Evolutionary conservation across 2,113 vertebrate genomes (phyloP).

Genomic region (Limnothrissa miodon): DNA sequence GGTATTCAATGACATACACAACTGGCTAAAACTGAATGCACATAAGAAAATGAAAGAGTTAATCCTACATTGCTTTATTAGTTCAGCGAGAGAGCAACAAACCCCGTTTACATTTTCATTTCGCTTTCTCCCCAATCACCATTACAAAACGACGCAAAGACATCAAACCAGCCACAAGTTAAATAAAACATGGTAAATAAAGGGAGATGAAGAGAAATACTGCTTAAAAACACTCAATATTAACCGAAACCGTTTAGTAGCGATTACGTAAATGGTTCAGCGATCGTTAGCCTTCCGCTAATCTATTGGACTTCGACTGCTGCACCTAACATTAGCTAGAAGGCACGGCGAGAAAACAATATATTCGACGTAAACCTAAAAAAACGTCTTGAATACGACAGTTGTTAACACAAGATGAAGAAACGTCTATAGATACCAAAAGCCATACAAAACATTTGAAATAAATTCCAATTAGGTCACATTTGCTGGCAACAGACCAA

Average conservation of each 20-base stretch:
- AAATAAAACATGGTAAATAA: too few species aligned
- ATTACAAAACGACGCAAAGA: too few species aligned
- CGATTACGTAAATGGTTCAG: slow-evolving; percentile 8
- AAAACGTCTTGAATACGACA: too few species aligned
- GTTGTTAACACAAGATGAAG: too few species aligned
- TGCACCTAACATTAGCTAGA: not conserved
- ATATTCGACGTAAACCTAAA: not conserved
- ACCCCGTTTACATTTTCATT: too few species aligned
- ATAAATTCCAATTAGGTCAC: slow-evolving; percentile 1
- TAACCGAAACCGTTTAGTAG: not conserved
- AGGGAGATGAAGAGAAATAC: not conserved
- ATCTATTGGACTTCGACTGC: not conserved
- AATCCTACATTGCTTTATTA: too few species aligned
- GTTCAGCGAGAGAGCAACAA: too few species aligned
- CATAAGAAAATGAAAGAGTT: not conserved
- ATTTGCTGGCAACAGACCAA: slow-evolving; percentile 54
- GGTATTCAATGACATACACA: not conserved
- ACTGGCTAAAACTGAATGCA: not conserved
- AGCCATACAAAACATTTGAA: not conserved
- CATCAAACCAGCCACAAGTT: too few species aligned
- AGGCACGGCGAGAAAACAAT: not conserved
- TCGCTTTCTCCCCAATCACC: too few species aligned
- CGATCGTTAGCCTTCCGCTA: not conserved
- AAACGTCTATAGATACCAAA: not conserved
- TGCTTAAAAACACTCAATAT: not conserved